Evolutionary conservation across 2,113 vertebrate genomes (phyloP), one percentile per base, ranked within the genome.

Genomic region (Hydrolagus affinis): DNA sequence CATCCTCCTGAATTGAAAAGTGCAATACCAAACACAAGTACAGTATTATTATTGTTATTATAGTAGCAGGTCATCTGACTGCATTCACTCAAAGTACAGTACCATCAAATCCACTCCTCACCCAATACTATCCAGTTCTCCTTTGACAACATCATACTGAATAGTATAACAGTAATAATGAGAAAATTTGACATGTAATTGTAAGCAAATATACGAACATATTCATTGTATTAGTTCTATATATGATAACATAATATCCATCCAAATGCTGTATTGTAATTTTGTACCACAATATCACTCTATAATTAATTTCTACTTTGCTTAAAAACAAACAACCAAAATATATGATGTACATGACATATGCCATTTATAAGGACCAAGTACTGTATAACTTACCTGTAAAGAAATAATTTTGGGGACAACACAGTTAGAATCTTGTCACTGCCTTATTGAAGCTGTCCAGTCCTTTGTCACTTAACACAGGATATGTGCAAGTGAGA

Each of bases 381-480:
- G 17, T 66, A n/a, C n/a, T n/a, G n/a, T n/a, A 15, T 17, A 32
- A 30, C 78, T 12, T 83, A 83, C 78, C 78, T 83, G 78, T 30
- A 83, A 66, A 83, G 64, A 83, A 83, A 30, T 64, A 0, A 6
- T 44, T 83, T 32, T 30, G 60, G 32, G 28, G 57, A 1, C 23
- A 17, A 66, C 21, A 60, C 78, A 68, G 60, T 83, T 15, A 19
- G 25, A 21, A 17, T 64, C 25, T 28, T 11, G 78, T 68, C 8
- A 66, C n/a, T 32, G 62, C 25, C 10, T 32, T 32, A 32, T 25
- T 64, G 78, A 68, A 75, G 78, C 17, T 19, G 66, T 6, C 25
- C 78, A 83, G 78, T 83, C 78, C 23, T 60, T 19, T 68, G 64
- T 83, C 78, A 30, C 25, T 83, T 11, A 83, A 59, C 62, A 66